A percentile compares a stretch with the other conserved stretches of the same genome.
These are phyloP conservation scores for Calonectris borealis DNA, from an alignment of 2,113 vertebrate genomes.

Conservation along the genomic window DNA sequence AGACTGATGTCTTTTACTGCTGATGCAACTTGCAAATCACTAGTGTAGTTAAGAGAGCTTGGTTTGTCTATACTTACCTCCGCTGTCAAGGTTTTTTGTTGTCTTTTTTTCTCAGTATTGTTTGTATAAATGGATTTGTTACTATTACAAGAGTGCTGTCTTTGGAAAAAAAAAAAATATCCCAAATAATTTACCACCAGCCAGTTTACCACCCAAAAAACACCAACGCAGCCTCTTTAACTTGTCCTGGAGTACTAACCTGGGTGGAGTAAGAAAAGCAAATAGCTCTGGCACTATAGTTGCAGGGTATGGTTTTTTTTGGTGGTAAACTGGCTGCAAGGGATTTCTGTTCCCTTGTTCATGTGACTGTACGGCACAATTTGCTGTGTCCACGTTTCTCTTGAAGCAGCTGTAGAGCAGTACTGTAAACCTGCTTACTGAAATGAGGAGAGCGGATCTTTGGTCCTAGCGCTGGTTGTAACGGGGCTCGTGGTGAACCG, in stretches of 20 bases:
- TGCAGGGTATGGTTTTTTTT: background rate
- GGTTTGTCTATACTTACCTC: background rate
- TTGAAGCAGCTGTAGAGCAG: background rate
- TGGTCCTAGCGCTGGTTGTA: background rate
- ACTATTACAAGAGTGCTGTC: background rate
- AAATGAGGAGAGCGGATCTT: background rate
- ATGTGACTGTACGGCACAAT: background rate
- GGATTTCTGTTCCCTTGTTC: background rate
- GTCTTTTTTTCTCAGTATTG: background rate
- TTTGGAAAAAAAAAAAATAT: background rate
- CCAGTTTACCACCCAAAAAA: too few relatives aligned
- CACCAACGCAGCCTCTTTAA: background rate
- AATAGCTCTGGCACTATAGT: background rate
- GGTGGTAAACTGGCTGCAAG: background rate
- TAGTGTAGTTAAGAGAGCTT: background rate
- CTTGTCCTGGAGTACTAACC: background rate
- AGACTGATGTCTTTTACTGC: background rate
- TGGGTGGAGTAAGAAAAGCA: background rate
- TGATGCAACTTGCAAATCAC: slow-evolving; percentile 10
- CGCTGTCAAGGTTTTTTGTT: background rate
- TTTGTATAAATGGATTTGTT: background rate
- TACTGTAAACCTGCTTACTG: background rate
- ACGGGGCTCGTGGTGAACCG: accelerated
- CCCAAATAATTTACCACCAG: too few relatives aligned
- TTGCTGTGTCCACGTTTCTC: background rate